Percentiles rank a stretch among this genome's conserved stretches.
phyloP scores from a whole-genome alignment of 2,888 invertebrate genomes.

The Eutolmus rufibarbis region DNA sequence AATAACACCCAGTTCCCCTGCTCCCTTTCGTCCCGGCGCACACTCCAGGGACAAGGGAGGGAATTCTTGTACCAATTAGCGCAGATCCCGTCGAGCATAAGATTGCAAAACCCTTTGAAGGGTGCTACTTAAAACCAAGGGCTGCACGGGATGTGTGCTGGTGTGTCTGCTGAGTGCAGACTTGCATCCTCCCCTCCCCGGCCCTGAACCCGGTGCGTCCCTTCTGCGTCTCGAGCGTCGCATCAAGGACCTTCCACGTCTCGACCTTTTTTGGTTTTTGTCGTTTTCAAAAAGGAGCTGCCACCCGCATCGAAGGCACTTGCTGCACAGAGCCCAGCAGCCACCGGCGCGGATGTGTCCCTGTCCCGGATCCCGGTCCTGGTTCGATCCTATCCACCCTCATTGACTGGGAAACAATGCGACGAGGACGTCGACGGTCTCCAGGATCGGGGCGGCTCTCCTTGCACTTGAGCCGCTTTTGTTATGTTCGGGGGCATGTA shows the following conservation, averaged over 20 bases:
- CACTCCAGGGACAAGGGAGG: background rate
- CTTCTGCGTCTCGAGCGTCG: background rate
- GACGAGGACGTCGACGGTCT: background rate
- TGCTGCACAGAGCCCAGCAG: background rate
- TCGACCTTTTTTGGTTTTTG: background rate
- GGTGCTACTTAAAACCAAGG: constrained; percentile 1
- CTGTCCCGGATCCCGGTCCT: background rate
- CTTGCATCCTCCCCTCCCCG: background rate
- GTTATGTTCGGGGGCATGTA: background rate
- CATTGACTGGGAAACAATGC: background rate
- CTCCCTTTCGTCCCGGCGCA: background rate
- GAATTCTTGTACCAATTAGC: constrained; percentile 13
- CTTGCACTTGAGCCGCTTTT: background rate
- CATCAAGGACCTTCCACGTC: background rate
- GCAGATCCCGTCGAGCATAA: constrained; percentile 6
- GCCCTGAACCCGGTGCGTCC: background rate
- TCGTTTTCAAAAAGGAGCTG: background rate
- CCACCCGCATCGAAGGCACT: background rate
- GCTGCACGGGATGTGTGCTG: background rate
- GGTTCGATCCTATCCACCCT: background rate
- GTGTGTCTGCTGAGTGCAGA: background rate
- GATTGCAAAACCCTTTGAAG: constrained; percentile 17
- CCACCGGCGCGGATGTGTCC: background rate
- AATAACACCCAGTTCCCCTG: background rate
- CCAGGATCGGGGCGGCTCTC: background rate